Base-by-base conservation (phyloP, 2,113 vertebrate genomes). In the Ginglymostoma cirratum region DNA sequence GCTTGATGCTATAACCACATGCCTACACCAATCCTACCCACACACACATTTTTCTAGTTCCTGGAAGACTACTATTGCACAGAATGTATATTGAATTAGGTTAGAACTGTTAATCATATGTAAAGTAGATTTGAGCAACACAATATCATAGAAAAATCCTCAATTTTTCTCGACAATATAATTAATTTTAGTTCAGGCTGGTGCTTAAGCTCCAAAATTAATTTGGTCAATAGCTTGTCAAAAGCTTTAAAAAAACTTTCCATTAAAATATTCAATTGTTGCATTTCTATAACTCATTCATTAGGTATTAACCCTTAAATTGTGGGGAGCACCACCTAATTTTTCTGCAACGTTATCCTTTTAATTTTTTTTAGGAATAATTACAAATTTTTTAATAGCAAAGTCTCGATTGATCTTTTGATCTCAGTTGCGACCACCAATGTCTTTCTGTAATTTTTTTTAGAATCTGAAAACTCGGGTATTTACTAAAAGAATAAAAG, bases 21-120 rank as follows among this genome's bases (percentile, higher is more conserved):
- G 86, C 52, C 45, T 89, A 89, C 86, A 90, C 30, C 30, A 90
- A 90, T 90, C 30, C 87, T 90, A 90, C 87, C 55, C 48, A 90
- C 87, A 30, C 55, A 30, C 55, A 30, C 52, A 65, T 90, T 90
- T 52, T 90, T n/a, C 14, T 34, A 90, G 83, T 45, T 38, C 17
- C 55, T 65, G 48, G 48, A 61, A 65, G 55, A 65, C 52, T 90
- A 30, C 87, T 52, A 65, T 52, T 90, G 61, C 23, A 90, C 30
- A 61, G 87, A 12, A 34, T n/a, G 48, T 52, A 42, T 83, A 23
- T 83, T 83, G 17, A 83, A 83, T 19, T 83, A 3, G 27, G 15
- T 30, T 65, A 61, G 65, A 65, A 61, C 14, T 65, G 45, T 90
- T 90, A 61, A 27, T 90, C 24, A 90, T 90, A 90, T 34, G 48